Percentiles rank a stretch among this genome's conserved stretches.
Evolutionary conservation across 2,113 vertebrate genomes (phyloP).

Genomic region (Engystomops pustulosus): DNA sequence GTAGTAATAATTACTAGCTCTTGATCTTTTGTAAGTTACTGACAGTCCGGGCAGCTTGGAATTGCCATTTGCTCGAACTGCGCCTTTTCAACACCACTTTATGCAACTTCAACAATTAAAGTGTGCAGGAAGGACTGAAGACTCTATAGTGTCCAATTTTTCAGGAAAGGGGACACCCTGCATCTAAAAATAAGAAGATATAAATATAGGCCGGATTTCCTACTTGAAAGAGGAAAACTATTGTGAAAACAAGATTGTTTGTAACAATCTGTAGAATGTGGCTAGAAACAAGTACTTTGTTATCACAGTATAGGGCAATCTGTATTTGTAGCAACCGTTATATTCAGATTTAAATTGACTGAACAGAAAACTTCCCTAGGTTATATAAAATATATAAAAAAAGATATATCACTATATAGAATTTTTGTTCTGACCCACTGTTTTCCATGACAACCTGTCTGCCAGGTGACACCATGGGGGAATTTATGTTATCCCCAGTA

Average conservation of each 20-base stretch:
- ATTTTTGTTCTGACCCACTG: no score
- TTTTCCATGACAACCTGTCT: no score
- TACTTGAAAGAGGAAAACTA: conserved; percentile 21
- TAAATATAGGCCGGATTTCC: conserved; percentile 28
- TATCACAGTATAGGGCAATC: neutral
- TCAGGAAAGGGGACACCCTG: conserved; percentile 34
- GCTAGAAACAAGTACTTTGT: neutral
- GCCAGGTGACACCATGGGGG: no score
- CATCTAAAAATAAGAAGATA: conserved; percentile 34
- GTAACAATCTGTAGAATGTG: neutral
- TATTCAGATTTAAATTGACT: no score
- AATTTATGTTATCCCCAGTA: no score
- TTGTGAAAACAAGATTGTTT: neutral
- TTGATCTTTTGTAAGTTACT: neutral
- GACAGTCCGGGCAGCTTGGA: neutral
- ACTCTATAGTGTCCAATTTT: neutral
- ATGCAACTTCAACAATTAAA: neutral
- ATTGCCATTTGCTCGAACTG: neutral
- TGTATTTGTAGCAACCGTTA: neutral
- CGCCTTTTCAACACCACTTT: neutral
- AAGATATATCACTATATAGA: no score
- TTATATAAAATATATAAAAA: no score
- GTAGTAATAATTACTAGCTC: neutral
- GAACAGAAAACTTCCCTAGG: no score
- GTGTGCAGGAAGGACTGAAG: conserved; percentile 21